Evolutionary conservation across 1,140 invertebrate genomes (phyloP).

Genomic region (Hyles vespertilio): DNA sequence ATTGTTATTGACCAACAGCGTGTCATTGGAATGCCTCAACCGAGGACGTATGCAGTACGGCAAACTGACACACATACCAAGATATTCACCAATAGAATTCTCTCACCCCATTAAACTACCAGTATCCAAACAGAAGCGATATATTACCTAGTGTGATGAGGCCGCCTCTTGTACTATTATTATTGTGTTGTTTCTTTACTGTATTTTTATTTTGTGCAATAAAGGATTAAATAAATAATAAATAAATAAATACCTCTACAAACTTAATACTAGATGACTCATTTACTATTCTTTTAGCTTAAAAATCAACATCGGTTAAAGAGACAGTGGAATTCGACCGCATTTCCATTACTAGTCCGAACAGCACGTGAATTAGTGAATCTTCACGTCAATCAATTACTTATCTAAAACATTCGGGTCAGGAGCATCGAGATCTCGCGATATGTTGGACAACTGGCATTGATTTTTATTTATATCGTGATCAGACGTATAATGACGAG

Average conservation of each 20-base stretch:
- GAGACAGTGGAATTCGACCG: conserved; percentile 4
- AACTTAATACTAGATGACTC: too few species aligned
- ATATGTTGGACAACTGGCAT: conserved; percentile 39
- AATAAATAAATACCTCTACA: too few species aligned
- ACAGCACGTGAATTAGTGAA: conserved; percentile 46
- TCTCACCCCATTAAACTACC: too few species aligned
- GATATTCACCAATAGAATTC: too few species aligned
- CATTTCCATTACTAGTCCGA: conserved; percentile 19
- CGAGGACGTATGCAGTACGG: conserved; percentile 39
- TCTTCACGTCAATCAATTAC: conserved; percentile 60
- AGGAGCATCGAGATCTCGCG: conserved; percentile 55
- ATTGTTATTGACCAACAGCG: conserved; percentile 65
- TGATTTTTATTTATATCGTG: conserved; percentile 55
- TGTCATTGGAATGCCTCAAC: conserved; percentile 54
- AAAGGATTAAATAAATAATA: too few species aligned
- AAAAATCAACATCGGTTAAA: too few species aligned
- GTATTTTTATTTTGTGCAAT: too few species aligned
- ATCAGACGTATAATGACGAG: conserved; percentile 59
- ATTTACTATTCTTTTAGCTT: too few species aligned
- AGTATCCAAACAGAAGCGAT: too few species aligned
- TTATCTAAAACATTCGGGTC: conserved; percentile 64
- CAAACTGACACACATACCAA: conserved; percentile 58
- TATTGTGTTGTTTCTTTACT: too few species aligned
- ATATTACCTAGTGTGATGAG: too few species aligned
- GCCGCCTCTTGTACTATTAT: too few species aligned